phyloP scores from a whole-genome alignment of 2,888 invertebrate species.

The Synanthedon myopaeformis region DNA sequence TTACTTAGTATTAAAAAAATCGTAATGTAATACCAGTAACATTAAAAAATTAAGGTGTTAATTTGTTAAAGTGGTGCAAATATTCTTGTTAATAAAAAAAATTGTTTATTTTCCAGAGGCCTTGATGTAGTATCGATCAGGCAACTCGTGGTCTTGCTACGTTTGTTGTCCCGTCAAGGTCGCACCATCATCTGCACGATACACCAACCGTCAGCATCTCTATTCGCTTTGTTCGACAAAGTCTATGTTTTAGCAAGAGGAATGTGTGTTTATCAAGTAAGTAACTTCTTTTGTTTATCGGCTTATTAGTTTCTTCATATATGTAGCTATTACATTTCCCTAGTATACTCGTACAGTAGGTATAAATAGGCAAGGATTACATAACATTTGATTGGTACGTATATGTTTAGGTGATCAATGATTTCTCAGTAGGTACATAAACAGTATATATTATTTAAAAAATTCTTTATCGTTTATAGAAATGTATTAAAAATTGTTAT shows the following conservation, averaged over 20 bases:
- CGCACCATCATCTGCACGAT: slow-evolving; percentile 83
- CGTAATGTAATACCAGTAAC: background rate
- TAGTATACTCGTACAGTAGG: no score
- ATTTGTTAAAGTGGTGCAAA: background rate
- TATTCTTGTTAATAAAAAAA: background rate
- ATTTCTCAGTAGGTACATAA: no score
- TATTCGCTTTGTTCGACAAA: slow-evolving; percentile 81
- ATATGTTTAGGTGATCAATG: no score
- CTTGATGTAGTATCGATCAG: slow-evolving; percentile 80
- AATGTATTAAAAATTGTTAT: no score
- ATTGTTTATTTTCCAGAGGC: slow-evolving; percentile 62
- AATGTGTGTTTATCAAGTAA: slow-evolving; percentile 64
- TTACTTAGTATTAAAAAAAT: no score
- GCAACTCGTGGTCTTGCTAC: slow-evolving; percentile 77
- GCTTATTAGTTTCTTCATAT: no score
- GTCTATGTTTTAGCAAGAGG: slow-evolving; percentile 75
- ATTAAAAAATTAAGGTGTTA: background rate
- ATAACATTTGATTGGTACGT: no score
- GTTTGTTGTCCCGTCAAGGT: slow-evolving; percentile 77
- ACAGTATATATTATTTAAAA: no score
- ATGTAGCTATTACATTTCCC: no score
- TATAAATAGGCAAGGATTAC: no score
- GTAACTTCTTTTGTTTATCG: no score
- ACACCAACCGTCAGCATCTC: slow-evolving; percentile 83
- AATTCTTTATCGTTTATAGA: no score